Evolutionary conservation across 1,140 invertebrate genomes (phyloP).

Genomic region (Papilio xuthus): DNA sequence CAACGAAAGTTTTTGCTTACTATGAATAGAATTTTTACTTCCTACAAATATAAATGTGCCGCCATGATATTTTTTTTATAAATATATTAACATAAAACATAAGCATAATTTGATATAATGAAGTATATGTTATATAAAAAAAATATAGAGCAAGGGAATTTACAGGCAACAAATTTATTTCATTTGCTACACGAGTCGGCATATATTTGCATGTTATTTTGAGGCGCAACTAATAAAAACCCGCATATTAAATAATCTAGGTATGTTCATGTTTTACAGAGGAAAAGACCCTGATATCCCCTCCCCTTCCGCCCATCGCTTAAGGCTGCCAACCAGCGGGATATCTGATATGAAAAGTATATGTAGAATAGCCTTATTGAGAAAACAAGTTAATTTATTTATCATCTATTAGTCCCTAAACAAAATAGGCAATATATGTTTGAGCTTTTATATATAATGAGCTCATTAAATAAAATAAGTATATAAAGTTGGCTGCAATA

Average conservation of each 20-base stretch:
- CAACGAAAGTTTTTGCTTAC: not conserved
- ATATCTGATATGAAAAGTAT: not conserved
- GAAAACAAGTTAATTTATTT: conserved; percentile 34
- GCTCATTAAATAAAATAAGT: not conserved
- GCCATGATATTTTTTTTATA: not conserved
- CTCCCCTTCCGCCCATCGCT: not conserved
- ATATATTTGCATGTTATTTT: conserved; percentile 18
- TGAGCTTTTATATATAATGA: not conserved
- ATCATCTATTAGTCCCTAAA: not conserved
- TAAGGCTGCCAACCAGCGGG: conserved; percentile 17
- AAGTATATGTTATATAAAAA: not conserved
- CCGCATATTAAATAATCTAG: conserved; percentile 21
- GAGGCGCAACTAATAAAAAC: conserved; percentile 12
- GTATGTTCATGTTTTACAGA: not conserved
- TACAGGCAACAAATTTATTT: too few relatives aligned
- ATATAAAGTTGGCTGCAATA: not conserved
- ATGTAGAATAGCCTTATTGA: conserved; percentile 30
- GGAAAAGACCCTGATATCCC: not conserved
- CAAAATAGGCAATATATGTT: conserved; percentile 30
- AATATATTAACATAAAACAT: conserved; percentile 8
- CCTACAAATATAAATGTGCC: not conserved
- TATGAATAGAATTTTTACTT: not conserved
- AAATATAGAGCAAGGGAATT: conserved; percentile 20
- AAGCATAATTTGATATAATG: not conserved
- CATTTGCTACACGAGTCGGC: conserved; percentile 12